Percentiles rank a stretch among this genome's conserved stretches.
These are phyloP conservation scores for Polyommatus icarus DNA, from an alignment of 2,888 invertebrate genomes.

Conservation along the genomic window DNA sequence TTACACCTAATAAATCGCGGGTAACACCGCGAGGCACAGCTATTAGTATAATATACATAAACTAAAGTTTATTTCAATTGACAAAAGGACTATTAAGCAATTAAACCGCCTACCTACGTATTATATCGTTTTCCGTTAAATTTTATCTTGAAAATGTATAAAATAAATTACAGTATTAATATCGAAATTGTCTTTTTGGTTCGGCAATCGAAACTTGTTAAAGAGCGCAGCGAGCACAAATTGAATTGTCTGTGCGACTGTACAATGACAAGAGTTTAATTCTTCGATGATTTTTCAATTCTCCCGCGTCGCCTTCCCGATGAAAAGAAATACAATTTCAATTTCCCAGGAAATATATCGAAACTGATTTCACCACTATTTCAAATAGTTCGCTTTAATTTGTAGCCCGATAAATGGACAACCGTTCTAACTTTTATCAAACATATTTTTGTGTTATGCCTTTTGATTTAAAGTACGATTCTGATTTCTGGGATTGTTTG, in stretches of 20 bases:
- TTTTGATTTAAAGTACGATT: not conserved
- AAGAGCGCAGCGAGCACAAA: conserved; percentile 35
- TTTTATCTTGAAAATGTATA: conserved; percentile 33
- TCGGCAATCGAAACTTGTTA: conserved; percentile 35
- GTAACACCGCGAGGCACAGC: too few species aligned
- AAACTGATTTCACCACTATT: conserved; percentile 14
- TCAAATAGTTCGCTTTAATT: not conserved
- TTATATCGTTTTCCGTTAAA: conserved; percentile 10
- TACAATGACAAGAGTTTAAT: conserved; percentile 28
- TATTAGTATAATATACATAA: too few species aligned
- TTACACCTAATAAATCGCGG: too few species aligned
- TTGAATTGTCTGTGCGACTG: conserved; percentile 38
- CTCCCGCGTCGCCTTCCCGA: conserved; percentile 31
- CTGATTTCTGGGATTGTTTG: not conserved
- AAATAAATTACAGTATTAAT: conserved; percentile 32
- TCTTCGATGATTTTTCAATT: conserved; percentile 34
- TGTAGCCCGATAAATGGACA: not conserved
- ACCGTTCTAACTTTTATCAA: not conserved
- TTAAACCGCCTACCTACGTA: not conserved
- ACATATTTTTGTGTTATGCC: not conserved
- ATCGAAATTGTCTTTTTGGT: conserved; percentile 30
- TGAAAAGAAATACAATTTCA: conserved; percentile 33
- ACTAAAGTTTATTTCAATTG: too few species aligned
- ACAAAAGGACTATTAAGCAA: too few species aligned
- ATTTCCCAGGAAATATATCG: conserved; percentile 21